A percentile compares a stretch with the other conserved stretches of the same genome.
Conservation (phyloP, 2,113 vertebrate species). For the Charadrius vociferus region DNA sequence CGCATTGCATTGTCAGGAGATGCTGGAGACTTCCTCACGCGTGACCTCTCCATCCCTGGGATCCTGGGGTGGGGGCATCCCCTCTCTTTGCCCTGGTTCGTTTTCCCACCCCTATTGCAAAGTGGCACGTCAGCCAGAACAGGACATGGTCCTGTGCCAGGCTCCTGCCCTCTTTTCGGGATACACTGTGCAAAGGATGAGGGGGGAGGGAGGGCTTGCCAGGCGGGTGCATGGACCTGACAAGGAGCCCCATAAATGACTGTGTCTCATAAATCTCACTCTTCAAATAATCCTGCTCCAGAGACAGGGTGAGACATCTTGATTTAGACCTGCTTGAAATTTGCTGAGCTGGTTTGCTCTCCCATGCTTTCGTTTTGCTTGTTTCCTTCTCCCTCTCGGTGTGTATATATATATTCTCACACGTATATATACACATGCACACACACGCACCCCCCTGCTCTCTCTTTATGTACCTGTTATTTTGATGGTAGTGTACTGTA, state of each 20-base stretch:
- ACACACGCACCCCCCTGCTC: not conserved
- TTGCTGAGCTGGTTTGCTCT: not conserved
- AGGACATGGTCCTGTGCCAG: not conserved
- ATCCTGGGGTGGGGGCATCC: too few relatives aligned
- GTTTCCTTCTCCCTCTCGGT: not conserved
- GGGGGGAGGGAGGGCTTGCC: not conserved
- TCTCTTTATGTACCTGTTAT: not conserved
- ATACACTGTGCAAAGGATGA: not conserved
- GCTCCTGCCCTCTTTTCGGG: not conserved
- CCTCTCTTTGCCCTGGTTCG: accelerated
- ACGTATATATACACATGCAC: accelerated
- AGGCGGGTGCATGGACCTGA: not conserved
- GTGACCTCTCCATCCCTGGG: not conserved
- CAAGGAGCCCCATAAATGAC: not conserved
- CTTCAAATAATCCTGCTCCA: not conserved
- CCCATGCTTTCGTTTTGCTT: not conserved
- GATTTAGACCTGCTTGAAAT: not conserved
- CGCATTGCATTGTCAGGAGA: accelerated
- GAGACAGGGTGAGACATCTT: not conserved
- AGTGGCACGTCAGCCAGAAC: accelerated
- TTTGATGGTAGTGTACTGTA: not conserved
- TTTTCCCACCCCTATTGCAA: not conserved
- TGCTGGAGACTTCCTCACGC: not conserved
- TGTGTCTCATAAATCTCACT: not conserved
- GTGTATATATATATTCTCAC: not conserved